These are phyloP conservation scores for Setophaga coronata DNA, from an alignment of 2,113 vertebrate species.

Conservation along the genomic window DNA sequence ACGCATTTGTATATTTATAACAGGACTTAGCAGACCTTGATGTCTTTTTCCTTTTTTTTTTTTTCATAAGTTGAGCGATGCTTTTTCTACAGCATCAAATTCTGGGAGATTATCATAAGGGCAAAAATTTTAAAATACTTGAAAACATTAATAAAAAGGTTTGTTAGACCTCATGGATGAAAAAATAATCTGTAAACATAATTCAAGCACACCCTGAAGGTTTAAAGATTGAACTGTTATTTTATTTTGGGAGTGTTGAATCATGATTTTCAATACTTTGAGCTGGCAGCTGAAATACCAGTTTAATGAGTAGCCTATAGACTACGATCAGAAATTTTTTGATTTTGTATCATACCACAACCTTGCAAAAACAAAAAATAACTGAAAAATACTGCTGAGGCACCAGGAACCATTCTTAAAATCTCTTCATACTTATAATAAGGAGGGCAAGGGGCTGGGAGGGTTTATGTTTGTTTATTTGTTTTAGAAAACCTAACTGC, in stretches of 20 bases:
- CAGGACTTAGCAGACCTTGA: not conserved
- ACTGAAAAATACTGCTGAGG: not conserved
- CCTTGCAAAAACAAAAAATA: not conserved
- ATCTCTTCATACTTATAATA: not conserved
- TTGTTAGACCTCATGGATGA: not conserved
- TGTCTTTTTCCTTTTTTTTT: not conserved
- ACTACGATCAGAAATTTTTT: not conserved
- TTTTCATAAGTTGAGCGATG: not conserved
- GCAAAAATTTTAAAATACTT: not conserved
- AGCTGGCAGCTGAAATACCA: slow-evolving; percentile 10
- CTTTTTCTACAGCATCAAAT: not conserved
- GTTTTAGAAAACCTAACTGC: not conserved
- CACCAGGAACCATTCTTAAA: not conserved
- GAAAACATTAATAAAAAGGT: not conserved
- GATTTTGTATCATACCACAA: not conserved
- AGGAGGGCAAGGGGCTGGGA: not conserved
- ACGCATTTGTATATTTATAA: not conserved
- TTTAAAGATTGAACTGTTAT: not conserved
- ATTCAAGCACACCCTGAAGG: not conserved
- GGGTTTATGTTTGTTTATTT: not conserved
- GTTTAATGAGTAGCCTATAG: not conserved
- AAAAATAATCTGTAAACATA: not conserved
- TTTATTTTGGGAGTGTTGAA: slow-evolving; percentile 31
- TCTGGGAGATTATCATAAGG: not conserved
- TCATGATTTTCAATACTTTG: not conserved